Base-by-base conservation (phyloP, 1,140 invertebrate genomes). In the Trichonephila clavata region DNA sequence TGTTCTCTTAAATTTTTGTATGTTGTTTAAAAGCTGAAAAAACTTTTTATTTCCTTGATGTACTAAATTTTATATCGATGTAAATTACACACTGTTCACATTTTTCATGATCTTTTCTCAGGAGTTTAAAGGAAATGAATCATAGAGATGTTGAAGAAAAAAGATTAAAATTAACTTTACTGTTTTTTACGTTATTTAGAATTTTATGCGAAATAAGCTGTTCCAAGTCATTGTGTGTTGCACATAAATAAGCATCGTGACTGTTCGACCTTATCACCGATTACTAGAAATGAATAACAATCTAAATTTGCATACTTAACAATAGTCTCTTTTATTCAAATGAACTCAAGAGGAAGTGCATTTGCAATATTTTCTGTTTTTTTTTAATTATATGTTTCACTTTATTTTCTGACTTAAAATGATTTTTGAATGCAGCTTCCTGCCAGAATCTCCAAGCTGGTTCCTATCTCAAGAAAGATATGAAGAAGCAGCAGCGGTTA, bases 381-480 rank as follows among this genome's bases (percentile, higher is more conserved):
- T 39, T 3, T 50, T 50, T 50, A 50, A 50, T 13, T 50, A 50
- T 50, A 39, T 81, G 14, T 43, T 39, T 18, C 8, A 24, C 10
- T 39, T 13, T 81, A 43, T 20, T 43, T 50, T 5, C 10, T 5
- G 50, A 50, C 7, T 50, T 50, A 50, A 50, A 20, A 5, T 21
- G 21, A 43, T 86, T 63, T 20, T 39, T 39, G 14, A 18, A 63
- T 87, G 21, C 57, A 95, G 96, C 88, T 94, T 96, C 50, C 94
- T 96, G 13, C 96, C 96, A 0, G 96, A 96, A 94, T 96, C 96
- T 88, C 95, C 96, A 14, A 94, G 96, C 13, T 96, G 96, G 96
- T 94, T 96, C 27, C 94, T 96, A 5, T 95, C 95, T 77, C 95
- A 95, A 77, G 94, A 95, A 16, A 95, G 95, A 87, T 95, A 96